A percentile compares a stretch with the other conserved stretches of the same genome.
Evolutionary conservation across 1,140 invertebrate species (phyloP).

Genomic region (Cydia splendana): DNA sequence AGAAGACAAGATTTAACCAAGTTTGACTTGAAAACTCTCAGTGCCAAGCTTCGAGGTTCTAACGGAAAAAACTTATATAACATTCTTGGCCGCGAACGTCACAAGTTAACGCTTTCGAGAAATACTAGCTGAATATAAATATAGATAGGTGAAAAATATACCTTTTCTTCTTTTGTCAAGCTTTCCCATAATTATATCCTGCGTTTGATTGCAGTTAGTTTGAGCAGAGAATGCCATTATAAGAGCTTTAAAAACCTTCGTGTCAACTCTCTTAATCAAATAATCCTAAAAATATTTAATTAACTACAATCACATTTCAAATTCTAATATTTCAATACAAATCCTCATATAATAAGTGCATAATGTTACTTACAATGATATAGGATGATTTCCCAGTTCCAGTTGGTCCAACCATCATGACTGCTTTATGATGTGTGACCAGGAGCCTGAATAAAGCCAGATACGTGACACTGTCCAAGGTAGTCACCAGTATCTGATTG

Average conservation of each 20-base stretch:
- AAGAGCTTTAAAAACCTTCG: constrained; percentile 89
- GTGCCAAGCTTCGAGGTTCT: too few relatives aligned
- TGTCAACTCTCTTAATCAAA: constrained; percentile 90
- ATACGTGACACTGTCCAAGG: constrained; percentile 92
- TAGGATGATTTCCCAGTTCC: constrained; percentile 97
- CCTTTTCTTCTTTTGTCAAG: constrained; percentile 95
- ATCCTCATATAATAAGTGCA: not conserved
- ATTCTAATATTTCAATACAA: too few relatives aligned
- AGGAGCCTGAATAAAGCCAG: constrained; percentile 88
- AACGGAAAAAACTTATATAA: too few relatives aligned
- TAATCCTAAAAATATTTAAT: constrained; percentile 82
- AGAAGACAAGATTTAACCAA: too few relatives aligned
- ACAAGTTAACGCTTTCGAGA: not conserved
- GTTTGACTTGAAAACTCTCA: too few relatives aligned
- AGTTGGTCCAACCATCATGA: constrained; percentile 94
- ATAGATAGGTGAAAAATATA: constrained; percentile 36
- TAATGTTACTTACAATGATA: constrained; percentile 79
- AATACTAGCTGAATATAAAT: not conserved
- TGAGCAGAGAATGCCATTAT: constrained; percentile 97
- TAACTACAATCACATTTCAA: not conserved
- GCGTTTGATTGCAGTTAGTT: constrained; percentile 95
- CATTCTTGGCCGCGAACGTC: not conserved
- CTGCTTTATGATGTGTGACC: constrained; percentile 88
- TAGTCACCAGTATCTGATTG: constrained; percentile 96
- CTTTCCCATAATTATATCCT: constrained; percentile 97